Evolutionary conservation across 2,113 vertebrate genomes (phyloP).

Genomic region (Fukomys damarensis): DNA sequence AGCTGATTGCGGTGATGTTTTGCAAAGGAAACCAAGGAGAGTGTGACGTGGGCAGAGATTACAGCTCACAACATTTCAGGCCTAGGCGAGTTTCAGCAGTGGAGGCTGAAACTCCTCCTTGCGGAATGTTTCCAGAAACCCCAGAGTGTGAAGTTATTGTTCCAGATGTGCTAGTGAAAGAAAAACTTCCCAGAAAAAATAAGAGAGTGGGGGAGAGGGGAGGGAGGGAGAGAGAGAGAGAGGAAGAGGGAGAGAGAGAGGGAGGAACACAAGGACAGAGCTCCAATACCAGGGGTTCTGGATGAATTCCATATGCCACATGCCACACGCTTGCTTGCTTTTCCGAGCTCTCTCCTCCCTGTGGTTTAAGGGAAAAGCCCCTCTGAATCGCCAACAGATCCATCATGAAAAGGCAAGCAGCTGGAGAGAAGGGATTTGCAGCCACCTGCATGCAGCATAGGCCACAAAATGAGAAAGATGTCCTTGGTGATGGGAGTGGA

Average conservation of each 20-base stretch:
- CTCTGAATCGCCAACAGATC: neutral
- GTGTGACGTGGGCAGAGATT: slow-evolving; percentile 27
- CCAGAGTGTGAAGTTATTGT: slow-evolving; percentile 11
- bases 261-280: neutral
- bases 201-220: slow-evolving; percentile 34
- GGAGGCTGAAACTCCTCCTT: slow-evolving; percentile 43
- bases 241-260: neutral
- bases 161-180: slow-evolving; percentile 63
- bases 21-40: slow-evolving; percentile 68
- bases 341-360: neutral
- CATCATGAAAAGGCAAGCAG: neutral
- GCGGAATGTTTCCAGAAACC: slow-evolving; percentile 66
- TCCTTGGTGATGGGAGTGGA: neutral
- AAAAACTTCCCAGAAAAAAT: slow-evolving; percentile 54
- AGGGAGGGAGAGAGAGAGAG: neutral
- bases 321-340: neutral
- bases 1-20: slow-evolving; percentile 46
- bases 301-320: neutral
- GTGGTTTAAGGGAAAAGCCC: neutral
- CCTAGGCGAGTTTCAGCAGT: neutral
- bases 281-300: neutral
- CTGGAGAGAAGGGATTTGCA: neutral
- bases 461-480: neutral
- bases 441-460: neutral
- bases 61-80: slow-evolving; percentile 27